phyloP scores from a whole-genome alignment of 2,113 vertebrate genomes.

The Elgaria multicarinata region DNA sequence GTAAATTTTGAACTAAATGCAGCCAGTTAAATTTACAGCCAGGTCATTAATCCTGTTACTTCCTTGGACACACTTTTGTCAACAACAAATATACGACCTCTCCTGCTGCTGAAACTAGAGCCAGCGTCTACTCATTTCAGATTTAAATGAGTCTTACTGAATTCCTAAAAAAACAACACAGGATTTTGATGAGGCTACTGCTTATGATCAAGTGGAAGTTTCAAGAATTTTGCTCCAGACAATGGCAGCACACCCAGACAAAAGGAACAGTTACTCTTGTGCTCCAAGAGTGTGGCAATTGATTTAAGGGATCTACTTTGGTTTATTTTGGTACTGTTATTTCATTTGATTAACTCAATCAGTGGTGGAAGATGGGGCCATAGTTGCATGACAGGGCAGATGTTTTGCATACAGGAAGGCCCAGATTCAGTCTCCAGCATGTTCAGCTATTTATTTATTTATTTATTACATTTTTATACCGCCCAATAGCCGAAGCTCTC shows the following conservation, averaged over 20 bases:
- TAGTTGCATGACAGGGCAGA: background rate
- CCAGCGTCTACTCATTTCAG: background rate
- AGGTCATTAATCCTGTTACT: slow-evolving; percentile 31
- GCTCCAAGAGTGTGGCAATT: background rate
- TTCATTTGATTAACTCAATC: background rate
- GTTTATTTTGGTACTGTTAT: slow-evolving; percentile 12
- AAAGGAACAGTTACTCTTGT: background rate
- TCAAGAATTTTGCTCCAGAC: too few species aligned
- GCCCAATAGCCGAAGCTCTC: too few species aligned
- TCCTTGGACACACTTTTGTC: slow-evolving; percentile 44
- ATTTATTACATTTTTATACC: too few species aligned
- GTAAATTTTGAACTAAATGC: slow-evolving; percentile 53
- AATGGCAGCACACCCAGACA: too few species aligned
- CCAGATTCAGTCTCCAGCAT: background rate
- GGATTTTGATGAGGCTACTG: background rate
- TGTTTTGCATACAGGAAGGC: background rate
- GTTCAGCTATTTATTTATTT: too few species aligned
- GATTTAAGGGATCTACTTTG: slow-evolving; percentile 23
- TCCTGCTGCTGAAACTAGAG: background rate
- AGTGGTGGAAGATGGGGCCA: background rate
- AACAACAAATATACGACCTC: slow-evolving; percentile 13
- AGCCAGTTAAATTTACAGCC: slow-evolving; percentile 43
- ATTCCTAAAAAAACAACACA: background rate
- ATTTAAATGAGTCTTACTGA: background rate
- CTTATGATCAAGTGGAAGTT: background rate